Evolutionary conservation across 2,113 vertebrate species (phyloP), one percentile per base, ranked within the genome.

Genomic region (Odontesthes bonariensis): DNA sequence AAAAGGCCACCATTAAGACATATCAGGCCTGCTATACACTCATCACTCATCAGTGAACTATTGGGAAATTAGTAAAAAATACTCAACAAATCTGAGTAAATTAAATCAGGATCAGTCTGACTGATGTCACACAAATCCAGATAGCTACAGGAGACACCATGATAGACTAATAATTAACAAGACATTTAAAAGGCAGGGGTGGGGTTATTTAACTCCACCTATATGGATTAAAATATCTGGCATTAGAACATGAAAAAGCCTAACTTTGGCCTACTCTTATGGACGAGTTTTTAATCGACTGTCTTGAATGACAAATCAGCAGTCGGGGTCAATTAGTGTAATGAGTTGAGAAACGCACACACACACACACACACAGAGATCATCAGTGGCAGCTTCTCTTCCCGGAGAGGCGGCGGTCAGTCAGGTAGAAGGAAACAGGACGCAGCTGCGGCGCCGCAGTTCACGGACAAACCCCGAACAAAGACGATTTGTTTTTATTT

Each of bases 351-450:
- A 75, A 38, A 57, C 65, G 6, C 61, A 14, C 66, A 53, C 13
- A 31, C 53, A 0, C 66, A 33, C 2, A 6, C 47, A 31, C 53
- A 0, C 66, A 33, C 2, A 6, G 35, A 0, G 44, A 49, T 8
- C 6, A 49, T 17, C 46, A 49, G 17, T 19, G 19, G 54, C 23
- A 23, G 20, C 52, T 42, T 17, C 71, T 32, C 27, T 17, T 51
- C 63, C 56, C 31, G 40, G 4, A 62, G 61, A 20, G 32, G 23
- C 46, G 0, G 35, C 27, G 51, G 23, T 57, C 62, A 38, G 2
- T 81, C 67, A 77, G 73, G 22, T 56, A 3, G 7, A n/a, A 69
- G 83, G 82, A 84, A 91, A 89, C 91, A 59, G 89, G 89, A 91
- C 86, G 78, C 90, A 88, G 89, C 91, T 89, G 88, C 88, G 19